phyloP scores from a whole-genome alignment of 1,140 invertebrate species.

The Drosophila funebris region DNA sequence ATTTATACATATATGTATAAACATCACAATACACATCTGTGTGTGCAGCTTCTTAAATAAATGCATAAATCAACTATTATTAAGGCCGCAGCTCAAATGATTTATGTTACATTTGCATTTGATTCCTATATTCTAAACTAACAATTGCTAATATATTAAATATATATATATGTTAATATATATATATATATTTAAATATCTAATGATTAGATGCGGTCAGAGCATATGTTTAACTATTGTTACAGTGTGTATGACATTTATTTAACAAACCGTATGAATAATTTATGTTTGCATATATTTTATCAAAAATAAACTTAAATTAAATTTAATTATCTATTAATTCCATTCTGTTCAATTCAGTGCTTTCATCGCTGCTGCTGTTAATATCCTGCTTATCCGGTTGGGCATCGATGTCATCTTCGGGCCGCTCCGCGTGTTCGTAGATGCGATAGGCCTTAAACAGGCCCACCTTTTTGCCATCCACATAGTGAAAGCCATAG shows the following conservation, averaged over 20 bases:
- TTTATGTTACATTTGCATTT: slow-evolving; percentile 44
- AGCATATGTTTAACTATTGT: slow-evolving; percentile 60
- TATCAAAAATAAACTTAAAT: slow-evolving; percentile 47
- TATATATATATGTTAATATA: slow-evolving; percentile 3
- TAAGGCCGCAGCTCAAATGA: slow-evolving; percentile 18
- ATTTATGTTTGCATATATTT: slow-evolving; percentile 66
- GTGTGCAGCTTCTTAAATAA: slow-evolving; percentile 7
- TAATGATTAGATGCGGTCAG: not conserved
- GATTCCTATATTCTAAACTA: slow-evolving; percentile 40
- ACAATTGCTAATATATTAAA: slow-evolving; percentile 28
- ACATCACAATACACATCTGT: not conserved
- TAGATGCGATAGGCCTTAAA: slow-evolving; percentile 85
- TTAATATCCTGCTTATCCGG: not conserved
- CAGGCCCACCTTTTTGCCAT: slow-evolving; percentile 85
- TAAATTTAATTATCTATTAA: slow-evolving; percentile 3
- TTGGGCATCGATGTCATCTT: not conserved
- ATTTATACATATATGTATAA: slow-evolving; percentile 7
- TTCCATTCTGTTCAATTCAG: slow-evolving; percentile 1
- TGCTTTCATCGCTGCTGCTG: slow-evolving; percentile 12
- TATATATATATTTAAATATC: slow-evolving; percentile 15
- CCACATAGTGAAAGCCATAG: slow-evolving; percentile 87
- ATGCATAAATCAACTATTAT: slow-evolving; percentile 12
- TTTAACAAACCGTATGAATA: slow-evolving; percentile 45
- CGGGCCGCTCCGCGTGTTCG: slow-evolving; percentile 9
- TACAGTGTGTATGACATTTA: slow-evolving; percentile 62